Evolutionary conservation across 1,140 invertebrate genomes (phyloP).

Genomic region (Drosophila ogumai): DNA sequence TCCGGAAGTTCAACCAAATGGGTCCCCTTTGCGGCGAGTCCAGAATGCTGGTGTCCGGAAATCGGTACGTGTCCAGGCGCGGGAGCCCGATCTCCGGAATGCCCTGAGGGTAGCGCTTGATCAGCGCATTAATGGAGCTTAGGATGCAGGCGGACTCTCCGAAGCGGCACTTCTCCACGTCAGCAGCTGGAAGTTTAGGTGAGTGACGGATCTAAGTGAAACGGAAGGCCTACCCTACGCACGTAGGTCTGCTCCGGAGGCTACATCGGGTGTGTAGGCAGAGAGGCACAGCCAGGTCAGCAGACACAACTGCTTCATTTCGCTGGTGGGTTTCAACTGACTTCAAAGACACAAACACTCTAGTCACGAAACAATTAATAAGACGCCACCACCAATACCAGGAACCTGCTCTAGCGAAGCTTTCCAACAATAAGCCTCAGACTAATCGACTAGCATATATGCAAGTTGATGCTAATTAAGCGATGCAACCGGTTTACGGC

Average conservation of each 20-base stretch:
- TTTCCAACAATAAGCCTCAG: slow-evolving; percentile 4
- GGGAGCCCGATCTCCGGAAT: slow-evolving; percentile 59
- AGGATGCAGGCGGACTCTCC: slow-evolving; percentile 48
- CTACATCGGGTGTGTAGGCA: not conserved
- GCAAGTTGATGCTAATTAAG: slow-evolving; percentile 16
- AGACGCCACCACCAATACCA: not conserved
- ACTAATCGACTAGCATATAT: slow-evolving; percentile 1
- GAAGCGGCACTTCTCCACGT: slow-evolving; percentile 56
- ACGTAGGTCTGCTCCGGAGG: slow-evolving; percentile 11
- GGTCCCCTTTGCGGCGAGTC: slow-evolving; percentile 17
- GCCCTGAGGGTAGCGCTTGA: slow-evolving; percentile 53
- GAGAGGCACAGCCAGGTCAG: not conserved
- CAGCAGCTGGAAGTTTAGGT: slow-evolving; percentile 39
- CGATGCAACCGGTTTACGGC: slow-evolving; percentile 34
- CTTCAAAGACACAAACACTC: slow-evolving; percentile 1
- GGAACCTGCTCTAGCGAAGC: slow-evolving; percentile 30
- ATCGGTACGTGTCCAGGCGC: slow-evolving; percentile 19
- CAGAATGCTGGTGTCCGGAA: slow-evolving; percentile 16
- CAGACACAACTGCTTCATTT: slow-evolving; percentile 2
- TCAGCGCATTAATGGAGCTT: slow-evolving; percentile 48
- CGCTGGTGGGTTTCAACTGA: slow-evolving; percentile 7
- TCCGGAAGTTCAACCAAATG: slow-evolving; percentile 52
- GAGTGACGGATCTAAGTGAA: not conserved
- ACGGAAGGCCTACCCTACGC: slow-evolving; percentile 6
- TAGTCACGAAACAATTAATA: slow-evolving; percentile 25